A percentile compares a stretch with the other conserved stretches of the same genome.
phyloP scores from a whole-genome alignment of 2,888 invertebrate genomes.

The Cosmopolites sordidus region DNA sequence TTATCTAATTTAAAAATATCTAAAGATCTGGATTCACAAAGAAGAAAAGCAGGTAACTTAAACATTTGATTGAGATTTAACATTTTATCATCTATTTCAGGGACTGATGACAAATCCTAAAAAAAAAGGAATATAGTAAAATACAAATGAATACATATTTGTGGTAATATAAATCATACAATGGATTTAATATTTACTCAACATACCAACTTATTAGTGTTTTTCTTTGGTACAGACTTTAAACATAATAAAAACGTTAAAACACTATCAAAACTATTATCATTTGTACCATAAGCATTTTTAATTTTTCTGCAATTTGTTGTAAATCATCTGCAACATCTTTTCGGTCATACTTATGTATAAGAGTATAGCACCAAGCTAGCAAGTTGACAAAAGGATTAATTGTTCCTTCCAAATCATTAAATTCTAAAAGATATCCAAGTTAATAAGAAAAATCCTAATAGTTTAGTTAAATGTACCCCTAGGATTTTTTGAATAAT shows the following conservation, averaged over 20 bases:
- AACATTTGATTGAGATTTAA: slow-evolving; percentile 17
- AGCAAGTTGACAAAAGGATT: slow-evolving; percentile 40
- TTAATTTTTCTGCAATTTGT: slow-evolving; percentile 31
- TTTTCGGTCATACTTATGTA: slow-evolving; percentile 34
- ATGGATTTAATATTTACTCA: slow-evolving; percentile 2
- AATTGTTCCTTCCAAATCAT: slow-evolving; percentile 34
- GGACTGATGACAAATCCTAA: slow-evolving; percentile 34
- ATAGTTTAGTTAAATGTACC: slow-evolving; percentile 14
- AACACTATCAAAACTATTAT: slow-evolving; percentile 28
- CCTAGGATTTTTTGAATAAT: slow-evolving; percentile 20
- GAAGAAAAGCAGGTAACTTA: slow-evolving; percentile 13
- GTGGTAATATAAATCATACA: slow-evolving; percentile 14
- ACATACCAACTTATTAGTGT: slow-evolving; percentile 30
- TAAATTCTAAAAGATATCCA: slow-evolving; percentile 29
- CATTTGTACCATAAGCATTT: slow-evolving; percentile 29
- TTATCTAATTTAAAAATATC: slow-evolving; percentile 11
- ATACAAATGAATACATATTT: no score
- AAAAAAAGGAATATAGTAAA: no score
- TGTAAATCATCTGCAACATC: slow-evolving; percentile 37
- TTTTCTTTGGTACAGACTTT: slow-evolving; percentile 33
- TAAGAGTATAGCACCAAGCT: slow-evolving; percentile 42
- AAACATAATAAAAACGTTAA: slow-evolving; percentile 36
- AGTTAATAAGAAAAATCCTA: no score
- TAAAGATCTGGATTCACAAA: slow-evolving; percentile 2
- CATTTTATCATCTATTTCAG: slow-evolving; percentile 27